Evolutionary conservation across 2,888 invertebrate genomes (phyloP), one percentile per base, ranked within the genome.

Genomic region (Drosophila vallismaia): DNA sequence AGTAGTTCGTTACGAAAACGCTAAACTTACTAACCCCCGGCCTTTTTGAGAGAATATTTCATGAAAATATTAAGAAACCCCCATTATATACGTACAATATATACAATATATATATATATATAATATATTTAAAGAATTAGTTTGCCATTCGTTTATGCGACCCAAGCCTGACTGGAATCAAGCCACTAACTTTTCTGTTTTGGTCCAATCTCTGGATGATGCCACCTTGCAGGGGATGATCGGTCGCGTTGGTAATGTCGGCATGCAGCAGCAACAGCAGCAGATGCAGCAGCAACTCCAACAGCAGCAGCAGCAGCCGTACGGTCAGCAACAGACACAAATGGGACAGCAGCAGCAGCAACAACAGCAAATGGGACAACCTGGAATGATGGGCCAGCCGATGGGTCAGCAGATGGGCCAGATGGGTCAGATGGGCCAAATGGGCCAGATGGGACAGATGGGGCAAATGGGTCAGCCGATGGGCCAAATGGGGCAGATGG

Each of bases 161-260:
- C 52, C n/a, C 38, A 49, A 38, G 14, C 58, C 54, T 53, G 53
- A 50, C 33, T 75, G 63, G 77, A 76, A 53, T 6, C 36, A 64
- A 14, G 54, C 62, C 54, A 78, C 79, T 87, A 82, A 87, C 77
- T 53, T 56, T 14, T 69, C 49, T 74, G 44, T 55, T 78, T 76
- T 78, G 74, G 70, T 77, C 60, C 60, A 42, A 53, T 70, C 59
- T 75, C 70, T 76, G 78, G 66, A 75, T 73, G 63, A 38, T 62
- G 75, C 69, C 74, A 80, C 85, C 88, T 86, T 90, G 70, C 89
- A 90, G 88, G 93, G 92, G 93, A 93, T 91, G 92, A 92, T 89
- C 91, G 91, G 89, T 81, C 91, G 89, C 89, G 92, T 87, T 92
- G 92, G 92, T 92, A 92, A 91, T 91, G 89, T 91, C 88, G 88